Evolutionary conservation across 2,797 vertebrate species (phyloP), one percentile per base, ranked within the genome.

Genomic region (Urophycis tenuis): DNA sequence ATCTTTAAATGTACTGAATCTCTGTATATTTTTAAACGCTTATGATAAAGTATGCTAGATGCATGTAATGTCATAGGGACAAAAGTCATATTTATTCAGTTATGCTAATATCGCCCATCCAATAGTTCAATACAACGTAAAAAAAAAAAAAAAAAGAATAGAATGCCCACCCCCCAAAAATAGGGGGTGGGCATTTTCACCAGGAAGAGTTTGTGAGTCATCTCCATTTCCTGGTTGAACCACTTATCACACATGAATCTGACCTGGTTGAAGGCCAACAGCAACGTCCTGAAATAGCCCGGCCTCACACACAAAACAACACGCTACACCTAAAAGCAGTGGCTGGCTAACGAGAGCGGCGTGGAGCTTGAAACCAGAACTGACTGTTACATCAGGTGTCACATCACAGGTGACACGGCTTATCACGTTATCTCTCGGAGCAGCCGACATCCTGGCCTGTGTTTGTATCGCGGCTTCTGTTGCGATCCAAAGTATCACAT

Each of bases 381-480:
- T 81, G 85, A 82, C 85, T 82, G 91, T 87, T 88, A 90, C 89
- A 91, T 84, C 80, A 79, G 83, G 90, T 89, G 79, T 93, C 91
- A 67, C 69, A 74, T 93, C 84, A 90, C 92, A 79, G 80, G 80
- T 89, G 81, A 88, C 83, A 34, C 80, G 80, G 82, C 79, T 31
- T 80, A 72, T 83, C 83, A 67, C 78, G 30, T 53, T 31, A 78
- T 73, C 5, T 39, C 71, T 80, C 76, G 39, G 81, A 74, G 79
- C 76, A 78, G 35, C 81, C 75, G 12, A 77, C 30, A 32, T 71
- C 79, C 75, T 78, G 45, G 76, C 8, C 78, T 8, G 4, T 76
- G 67, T 67, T 76, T 8, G 25, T 15, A 8, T 80, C 69, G 75
- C 74, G 11, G 36, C 0, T 19, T 30, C 25, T 49, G n/a, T 4